A percentile compares a stretch with the other conserved stretches of the same genome.
These are phyloP conservation scores for Fregata magnificens DNA, from an alignment of 2,113 vertebrate species.

Conservation along the genomic window DNA sequence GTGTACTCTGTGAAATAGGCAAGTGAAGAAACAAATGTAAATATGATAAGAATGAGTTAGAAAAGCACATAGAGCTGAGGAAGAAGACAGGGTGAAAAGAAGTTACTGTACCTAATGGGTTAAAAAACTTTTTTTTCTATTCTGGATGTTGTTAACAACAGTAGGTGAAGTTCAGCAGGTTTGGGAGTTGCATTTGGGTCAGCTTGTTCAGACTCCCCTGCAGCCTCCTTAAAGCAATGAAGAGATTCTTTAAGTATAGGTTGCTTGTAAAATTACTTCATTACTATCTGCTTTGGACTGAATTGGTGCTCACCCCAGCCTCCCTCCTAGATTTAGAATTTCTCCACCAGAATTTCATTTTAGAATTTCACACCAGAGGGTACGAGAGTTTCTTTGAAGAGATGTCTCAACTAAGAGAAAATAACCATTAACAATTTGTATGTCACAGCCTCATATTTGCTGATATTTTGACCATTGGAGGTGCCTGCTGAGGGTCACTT, in stretches of 20 bases:
- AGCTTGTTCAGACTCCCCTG: not conserved
- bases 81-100: not conserved
- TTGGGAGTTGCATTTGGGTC: not conserved
- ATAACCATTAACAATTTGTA: not conserved
- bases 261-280: not conserved
- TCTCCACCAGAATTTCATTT: not conserved
- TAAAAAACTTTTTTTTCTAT: not conserved
- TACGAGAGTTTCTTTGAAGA: not conserved
- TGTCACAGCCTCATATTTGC: not conserved
- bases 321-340: not conserved
- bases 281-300: not conserved
- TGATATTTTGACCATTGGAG: not conserved
- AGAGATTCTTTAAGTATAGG: not conserved
- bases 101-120: not conserved
- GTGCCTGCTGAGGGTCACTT: not conserved
- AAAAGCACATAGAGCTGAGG: not conserved
- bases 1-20: not conserved
- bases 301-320: not conserved
- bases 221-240: not conserved
- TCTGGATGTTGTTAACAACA: not conserved
- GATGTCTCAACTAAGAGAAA: not conserved
- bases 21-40: not conserved
- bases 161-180: not conserved
- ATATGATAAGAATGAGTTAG: not conserved
- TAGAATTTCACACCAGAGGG: not conserved